Evolutionary conservation across 92 coral and sea anemone species (phyloP).

Genomic region (Hydrozoanthus gracilis): DNA sequence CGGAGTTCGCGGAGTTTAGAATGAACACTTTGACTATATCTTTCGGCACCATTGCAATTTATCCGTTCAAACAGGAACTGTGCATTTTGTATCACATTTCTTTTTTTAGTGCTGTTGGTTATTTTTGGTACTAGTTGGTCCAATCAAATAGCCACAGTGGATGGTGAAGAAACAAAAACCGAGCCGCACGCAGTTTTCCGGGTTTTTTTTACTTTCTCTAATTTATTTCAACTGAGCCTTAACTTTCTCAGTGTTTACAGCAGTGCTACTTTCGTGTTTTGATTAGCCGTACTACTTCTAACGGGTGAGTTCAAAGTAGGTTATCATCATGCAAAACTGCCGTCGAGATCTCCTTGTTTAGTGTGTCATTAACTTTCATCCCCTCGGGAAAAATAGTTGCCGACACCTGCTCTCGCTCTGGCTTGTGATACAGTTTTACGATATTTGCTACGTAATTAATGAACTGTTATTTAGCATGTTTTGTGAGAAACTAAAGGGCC

Average conservation of each 20-base stretch:
- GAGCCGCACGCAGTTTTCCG: too few relatives aligned
- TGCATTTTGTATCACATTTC: neutral
- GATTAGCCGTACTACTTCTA: neutral
- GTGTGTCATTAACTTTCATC: neutral
- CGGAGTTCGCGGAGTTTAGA: neutral
- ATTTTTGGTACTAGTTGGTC: neutral
- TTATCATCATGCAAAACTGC: neutral
- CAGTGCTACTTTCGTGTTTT: neutral
- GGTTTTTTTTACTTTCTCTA: too few relatives aligned
- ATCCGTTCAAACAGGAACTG: neutral
- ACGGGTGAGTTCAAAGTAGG: neutral
- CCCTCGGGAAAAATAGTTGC: slow-evolving; percentile 14
- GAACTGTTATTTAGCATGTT: slow-evolving; percentile 24
- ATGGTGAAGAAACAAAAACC: neutral
- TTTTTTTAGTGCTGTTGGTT: neutral
- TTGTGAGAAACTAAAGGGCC: slow-evolving; percentile 30
- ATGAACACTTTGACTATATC: neutral
- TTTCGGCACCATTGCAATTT: neutral
- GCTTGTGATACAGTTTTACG: slow-evolving; percentile 17
- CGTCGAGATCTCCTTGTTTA: neutral
- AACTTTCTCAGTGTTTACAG: neutral
- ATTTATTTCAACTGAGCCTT: neutral
- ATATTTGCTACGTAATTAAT: slow-evolving; percentile 28
- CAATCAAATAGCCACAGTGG: neutral
- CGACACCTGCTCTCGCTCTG: slow-evolving; percentile 24